A percentile compares a stretch with the other conserved stretches of the same genome.
Evolutionary conservation across 2,113 vertebrate genomes (phyloP).

Genomic region (Caretta caretta): DNA sequence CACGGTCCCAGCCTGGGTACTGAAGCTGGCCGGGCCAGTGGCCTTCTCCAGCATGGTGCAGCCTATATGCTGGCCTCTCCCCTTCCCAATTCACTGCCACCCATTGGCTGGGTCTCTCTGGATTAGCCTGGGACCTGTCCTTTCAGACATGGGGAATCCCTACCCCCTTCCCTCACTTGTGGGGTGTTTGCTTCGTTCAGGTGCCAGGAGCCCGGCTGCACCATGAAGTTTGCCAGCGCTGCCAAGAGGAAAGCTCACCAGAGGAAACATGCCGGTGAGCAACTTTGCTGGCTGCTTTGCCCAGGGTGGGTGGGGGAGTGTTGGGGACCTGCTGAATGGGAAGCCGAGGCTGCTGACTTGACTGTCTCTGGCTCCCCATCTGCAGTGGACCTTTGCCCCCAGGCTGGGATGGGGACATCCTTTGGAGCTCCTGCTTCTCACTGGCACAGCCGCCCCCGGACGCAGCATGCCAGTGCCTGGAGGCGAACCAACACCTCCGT

Average conservation of each 20-base stretch:
- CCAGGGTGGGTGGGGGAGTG: neutral
- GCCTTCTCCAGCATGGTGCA: neutral
- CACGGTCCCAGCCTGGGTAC: rapidly evolving
- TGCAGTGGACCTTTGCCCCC: neutral
- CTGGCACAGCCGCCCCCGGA: neutral
- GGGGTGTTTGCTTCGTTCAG: constrained; percentile 40
- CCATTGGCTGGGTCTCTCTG: neutral
- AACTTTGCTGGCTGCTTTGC: neutral
- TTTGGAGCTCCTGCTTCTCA: neutral
- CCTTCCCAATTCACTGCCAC: neutral
- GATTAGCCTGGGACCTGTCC: no score
- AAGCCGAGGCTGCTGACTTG: neutral
- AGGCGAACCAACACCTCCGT: neutral
- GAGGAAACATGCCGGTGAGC: constrained; percentile 81
- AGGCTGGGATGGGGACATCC: neutral
- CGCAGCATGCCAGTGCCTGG: neutral
- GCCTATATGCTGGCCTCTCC: no score
- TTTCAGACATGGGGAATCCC: neutral
- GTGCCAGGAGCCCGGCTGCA: constrained; percentile 76
- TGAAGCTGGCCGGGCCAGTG: no score
- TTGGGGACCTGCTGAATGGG: no score
- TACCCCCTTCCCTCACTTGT: neutral
- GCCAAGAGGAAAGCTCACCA: constrained; percentile 76
- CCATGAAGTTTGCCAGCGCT: constrained; percentile 68
- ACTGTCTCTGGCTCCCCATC: neutral